Evolutionary conservation across 2,888 invertebrate genomes (phyloP), one percentile per base, ranked within the genome.

Genomic region (Onthophagus sagittarius): DNA sequence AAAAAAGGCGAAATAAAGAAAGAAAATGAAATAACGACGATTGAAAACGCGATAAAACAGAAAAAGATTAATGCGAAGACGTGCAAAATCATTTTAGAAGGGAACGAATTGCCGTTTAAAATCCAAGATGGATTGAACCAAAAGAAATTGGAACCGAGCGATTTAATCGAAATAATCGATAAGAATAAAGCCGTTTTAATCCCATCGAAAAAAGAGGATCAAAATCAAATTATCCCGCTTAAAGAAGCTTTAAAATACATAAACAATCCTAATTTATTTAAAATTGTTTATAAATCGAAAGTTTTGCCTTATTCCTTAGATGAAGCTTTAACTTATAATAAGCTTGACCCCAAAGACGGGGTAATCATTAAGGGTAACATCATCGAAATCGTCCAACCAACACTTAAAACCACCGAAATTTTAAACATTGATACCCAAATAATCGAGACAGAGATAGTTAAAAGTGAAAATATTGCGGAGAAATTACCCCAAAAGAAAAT

Each of bases 81-180:
- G 70, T 85, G 85, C 73, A 77, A 74, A 76, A 88, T 93, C 72
- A 84, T 91, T 64, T 85, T 90, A 7, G 92, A 93, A 78, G 88
- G 89, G 5, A 84, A 89, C 67, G 90, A 91, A 80, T 88, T 91
- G 69, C 86, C 89, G 5, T 86, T 89, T 64, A 91, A 90, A 31
- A 89, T 92, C 6, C 89, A 91, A 83, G 92, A 93, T 79, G 90
- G 93, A 0, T 84, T 94, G 77, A 90, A 91, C 79, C 90, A 91
- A 78, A 89, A 91, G 79, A 90, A 92, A 82, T 87, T 94, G 2
- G 90, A 89, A 80, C 89, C 89, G 63, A 86, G 90, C 75, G 90
- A 91, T 77, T 88, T 90, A 65, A 89, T 94, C 62, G 90, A 92
- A 81, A 86, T 93, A 15, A 79, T 91, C 5, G 89, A 89, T 77